Evolutionary conservation across 1,140 invertebrate genomes (phyloP).

Genomic region (Hypothenemus hampei): DNA sequence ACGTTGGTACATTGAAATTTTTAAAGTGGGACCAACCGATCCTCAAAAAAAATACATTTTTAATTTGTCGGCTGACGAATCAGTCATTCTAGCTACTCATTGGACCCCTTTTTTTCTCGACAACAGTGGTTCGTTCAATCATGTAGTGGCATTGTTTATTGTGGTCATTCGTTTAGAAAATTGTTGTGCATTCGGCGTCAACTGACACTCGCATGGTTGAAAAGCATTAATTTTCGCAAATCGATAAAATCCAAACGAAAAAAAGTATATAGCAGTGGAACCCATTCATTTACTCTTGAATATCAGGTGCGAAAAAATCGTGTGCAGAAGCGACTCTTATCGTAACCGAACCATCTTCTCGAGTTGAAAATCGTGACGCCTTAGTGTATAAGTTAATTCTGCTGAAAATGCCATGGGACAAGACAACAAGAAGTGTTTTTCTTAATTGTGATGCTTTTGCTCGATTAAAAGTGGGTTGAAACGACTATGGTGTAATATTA

Average conservation of each 20-base stretch:
- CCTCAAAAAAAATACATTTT: too few species aligned
- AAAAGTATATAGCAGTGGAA: neutral
- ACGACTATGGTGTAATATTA: too few species aligned
- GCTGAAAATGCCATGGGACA: constrained; percentile 8
- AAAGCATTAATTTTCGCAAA: neutral
- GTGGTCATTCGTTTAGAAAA: too few species aligned
- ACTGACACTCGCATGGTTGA: too few species aligned
- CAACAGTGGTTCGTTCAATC: too few species aligned
- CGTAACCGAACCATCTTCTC: constrained; percentile 8
- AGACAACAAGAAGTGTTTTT: constrained; percentile 16
- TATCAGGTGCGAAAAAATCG: constrained; percentile 15
- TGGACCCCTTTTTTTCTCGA: too few species aligned
- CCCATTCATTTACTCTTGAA: neutral
- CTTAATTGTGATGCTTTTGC: constrained; percentile 5
- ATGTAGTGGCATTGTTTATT: too few species aligned
- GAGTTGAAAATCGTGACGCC: constrained; percentile 7
- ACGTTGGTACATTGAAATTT: neutral
- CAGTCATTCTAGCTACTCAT: too few species aligned
- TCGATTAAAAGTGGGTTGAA: constrained; percentile 1
- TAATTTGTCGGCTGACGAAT: too few species aligned
- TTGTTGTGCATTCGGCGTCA: too few species aligned
- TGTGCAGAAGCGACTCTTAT: constrained; percentile 15
- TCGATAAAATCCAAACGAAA: neutral
- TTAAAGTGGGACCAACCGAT: constrained; percentile 6
- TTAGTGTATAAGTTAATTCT: constrained; percentile 6